Base-by-base conservation (phyloP, 2,888 invertebrate genomes). In the Macropis europaea region DNA sequence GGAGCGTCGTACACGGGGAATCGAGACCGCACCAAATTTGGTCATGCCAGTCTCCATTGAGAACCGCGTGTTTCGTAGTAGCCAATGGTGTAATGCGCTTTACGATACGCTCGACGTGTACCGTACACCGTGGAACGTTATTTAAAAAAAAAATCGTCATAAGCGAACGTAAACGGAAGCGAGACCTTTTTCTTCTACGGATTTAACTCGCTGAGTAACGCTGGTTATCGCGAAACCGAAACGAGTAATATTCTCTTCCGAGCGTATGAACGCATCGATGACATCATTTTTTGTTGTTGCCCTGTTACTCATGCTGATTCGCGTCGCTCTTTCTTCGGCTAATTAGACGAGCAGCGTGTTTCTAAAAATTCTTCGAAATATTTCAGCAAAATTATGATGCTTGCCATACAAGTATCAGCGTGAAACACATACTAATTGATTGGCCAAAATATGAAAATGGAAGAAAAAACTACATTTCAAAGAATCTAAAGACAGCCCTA, bases 41-140 rank as follows among this genome's bases (percentile, higher is more conserved):
- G 88, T 87, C 86, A 87, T 88, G 83, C 74, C 81, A 67, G 74
- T 64, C 79, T 82, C 79, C 83, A 83, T 85, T 83, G 81, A 82
- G 82, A 73, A 81, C 72, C 78, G 77, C 38, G 57, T 56, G 68
- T 82, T 77, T 85, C 84, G 82, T 82, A 80, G 77, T 79, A 75
- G 67, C 76, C 22, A 77, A 81, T 81, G 61, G 72, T 69, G 76
- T 70, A 81, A 79, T 45, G 63, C 47, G 53, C 28, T 48, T 52
- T 59, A 48, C 63, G 38, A 19, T 32, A 38, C 48, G 40, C 32
- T 50, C 30, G 9, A 36, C 24, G 52, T 67, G 22, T 57, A 40
- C 61, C 45, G 40, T 47, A 26, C 47, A 40, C 56, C 45, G 17
- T 47, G 34, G 32, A 54, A 60, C 13, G 24, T 11, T 5, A 6